These are phyloP conservation scores for Ochotona curzoniae DNA, from an alignment of 2,113 vertebrate genomes.

Conservation along the genomic window DNA sequence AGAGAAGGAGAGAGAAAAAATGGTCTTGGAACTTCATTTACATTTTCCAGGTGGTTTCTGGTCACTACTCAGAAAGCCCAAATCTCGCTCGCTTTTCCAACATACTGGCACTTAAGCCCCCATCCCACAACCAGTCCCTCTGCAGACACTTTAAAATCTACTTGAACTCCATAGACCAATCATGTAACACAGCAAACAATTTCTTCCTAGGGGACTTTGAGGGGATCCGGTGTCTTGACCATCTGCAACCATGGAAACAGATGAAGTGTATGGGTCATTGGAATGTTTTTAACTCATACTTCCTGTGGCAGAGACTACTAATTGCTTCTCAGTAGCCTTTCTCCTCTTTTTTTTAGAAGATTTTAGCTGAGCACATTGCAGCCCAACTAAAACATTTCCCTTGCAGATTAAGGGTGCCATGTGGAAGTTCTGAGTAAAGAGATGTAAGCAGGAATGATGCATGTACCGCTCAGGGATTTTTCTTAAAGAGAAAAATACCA, in stretches of 20 bases:
- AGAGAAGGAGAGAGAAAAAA: no score
- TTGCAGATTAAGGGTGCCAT: slow-evolving; percentile 30
- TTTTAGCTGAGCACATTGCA: slow-evolving; percentile 37
- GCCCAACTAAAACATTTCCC: slow-evolving; percentile 43
- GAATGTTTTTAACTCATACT: slow-evolving; percentile 76
- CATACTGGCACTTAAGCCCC: neutral
- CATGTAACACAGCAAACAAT: slow-evolving; percentile 49
- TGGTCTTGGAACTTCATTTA: neutral
- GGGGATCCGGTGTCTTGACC: slow-evolving; percentile 56
- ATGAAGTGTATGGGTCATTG: slow-evolving; percentile 67
- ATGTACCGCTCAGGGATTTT: neutral
- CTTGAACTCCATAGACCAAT: slow-evolving; percentile 28
- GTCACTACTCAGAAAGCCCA: neutral
- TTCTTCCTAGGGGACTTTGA: slow-evolving; percentile 44
- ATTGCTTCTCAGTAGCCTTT: slow-evolving; percentile 67
- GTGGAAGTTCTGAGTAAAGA: slow-evolving; percentile 4
- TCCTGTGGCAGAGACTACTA: slow-evolving; percentile 75
- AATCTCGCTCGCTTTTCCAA: slow-evolving; percentile 5
- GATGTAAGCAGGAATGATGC: neutral
- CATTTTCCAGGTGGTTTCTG: neutral
- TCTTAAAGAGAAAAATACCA: slow-evolving; percentile 35
- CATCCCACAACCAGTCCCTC: neutral
- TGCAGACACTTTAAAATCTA: slow-evolving; percentile 51
- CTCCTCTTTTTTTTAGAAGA: slow-evolving; percentile 21
- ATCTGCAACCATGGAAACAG: slow-evolving; percentile 76